Conservation (phyloP, 2,797 vertebrate species). For the Stomatorhinus walkeri region DNA sequence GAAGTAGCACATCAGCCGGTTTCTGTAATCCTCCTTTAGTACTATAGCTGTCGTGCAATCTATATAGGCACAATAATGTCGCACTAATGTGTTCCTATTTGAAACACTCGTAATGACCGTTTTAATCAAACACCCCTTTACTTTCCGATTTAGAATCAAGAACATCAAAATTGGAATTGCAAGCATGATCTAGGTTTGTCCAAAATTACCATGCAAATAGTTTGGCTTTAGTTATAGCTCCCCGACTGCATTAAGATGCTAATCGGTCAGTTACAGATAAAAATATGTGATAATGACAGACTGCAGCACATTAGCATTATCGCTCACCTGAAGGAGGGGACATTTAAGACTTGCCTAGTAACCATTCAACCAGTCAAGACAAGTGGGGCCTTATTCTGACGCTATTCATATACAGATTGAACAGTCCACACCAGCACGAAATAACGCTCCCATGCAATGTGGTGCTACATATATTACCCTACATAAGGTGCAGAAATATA, state of each 20-base stretch:
- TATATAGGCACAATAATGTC: neutral
- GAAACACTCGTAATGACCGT: neutral
- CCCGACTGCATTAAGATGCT: conserved; percentile 37
- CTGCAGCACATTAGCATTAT: conserved; percentile 38
- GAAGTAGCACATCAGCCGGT: neutral
- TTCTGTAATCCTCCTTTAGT: neutral
- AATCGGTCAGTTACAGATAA: conserved; percentile 44
- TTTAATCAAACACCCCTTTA: neutral
- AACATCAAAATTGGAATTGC: conserved; percentile 27
- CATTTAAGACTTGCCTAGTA: conserved; percentile 17
- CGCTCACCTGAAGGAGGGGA: conserved; percentile 29
- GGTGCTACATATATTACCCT: neutral
- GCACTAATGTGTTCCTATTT: neutral
- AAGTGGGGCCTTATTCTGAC: neutral
- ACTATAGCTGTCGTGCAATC: neutral
- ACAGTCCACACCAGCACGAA: neutral
- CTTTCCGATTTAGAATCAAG: neutral
- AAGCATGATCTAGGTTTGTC: conserved; percentile 41
- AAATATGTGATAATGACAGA: conserved; percentile 32
- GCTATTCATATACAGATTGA: neutral
- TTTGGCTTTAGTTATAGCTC: conserved; percentile 35
- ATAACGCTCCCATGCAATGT: neutral
- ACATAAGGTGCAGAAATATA: neutral
- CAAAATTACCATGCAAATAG: conserved; percentile 26
- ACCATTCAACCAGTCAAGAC: neutral